Conservation (phyloP, 2,888 invertebrate genomes). For the Drosophila putrida region DNA sequence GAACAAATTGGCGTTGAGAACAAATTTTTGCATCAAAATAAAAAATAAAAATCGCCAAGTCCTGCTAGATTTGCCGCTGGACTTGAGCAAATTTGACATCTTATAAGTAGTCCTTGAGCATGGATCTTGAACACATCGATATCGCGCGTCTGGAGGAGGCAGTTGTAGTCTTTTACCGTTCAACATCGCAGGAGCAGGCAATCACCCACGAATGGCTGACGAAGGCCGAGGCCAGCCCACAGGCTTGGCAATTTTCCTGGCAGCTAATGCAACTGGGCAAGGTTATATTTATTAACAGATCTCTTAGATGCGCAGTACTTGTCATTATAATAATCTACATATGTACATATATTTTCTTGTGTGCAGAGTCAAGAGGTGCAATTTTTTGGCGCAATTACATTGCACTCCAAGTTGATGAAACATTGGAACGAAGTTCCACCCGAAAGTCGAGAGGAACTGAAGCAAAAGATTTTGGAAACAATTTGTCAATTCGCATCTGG, state of each 20-base stretch:
- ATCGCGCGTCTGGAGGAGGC: conserved; percentile 84
- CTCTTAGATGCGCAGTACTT: background rate
- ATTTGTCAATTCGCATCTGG: conserved; percentile 92
- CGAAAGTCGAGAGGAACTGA: conserved; percentile 91
- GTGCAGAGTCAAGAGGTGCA: conserved; percentile 93
- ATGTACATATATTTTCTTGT: background rate
- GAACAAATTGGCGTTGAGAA: too few species aligned
- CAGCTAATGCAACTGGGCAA: conserved; percentile 92
- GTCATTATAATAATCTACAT: background rate
- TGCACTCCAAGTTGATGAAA: conserved; percentile 94
- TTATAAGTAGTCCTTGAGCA: conserved; percentile 9
- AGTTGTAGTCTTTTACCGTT: conserved; percentile 84
- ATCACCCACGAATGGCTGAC: conserved; percentile 95
- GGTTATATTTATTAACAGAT: conserved; percentile 85
- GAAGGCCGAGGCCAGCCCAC: conserved; percentile 92
- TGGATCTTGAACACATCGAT: conserved; percentile 74
- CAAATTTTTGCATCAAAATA: conserved; percentile 51
- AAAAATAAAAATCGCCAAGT: conserved; percentile 42
- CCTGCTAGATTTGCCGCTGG: conserved; percentile 49
- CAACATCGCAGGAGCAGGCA: conserved; percentile 88
- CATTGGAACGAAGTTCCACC: conserved; percentile 95
- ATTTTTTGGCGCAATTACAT: conserved; percentile 96
- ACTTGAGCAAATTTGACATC: conserved; percentile 32
- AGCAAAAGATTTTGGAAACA: conserved; percentile 91
- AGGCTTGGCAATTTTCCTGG: conserved; percentile 98